Base-by-base conservation (phyloP, 2,888 invertebrate species). In the Lutraria lutraria region DNA sequence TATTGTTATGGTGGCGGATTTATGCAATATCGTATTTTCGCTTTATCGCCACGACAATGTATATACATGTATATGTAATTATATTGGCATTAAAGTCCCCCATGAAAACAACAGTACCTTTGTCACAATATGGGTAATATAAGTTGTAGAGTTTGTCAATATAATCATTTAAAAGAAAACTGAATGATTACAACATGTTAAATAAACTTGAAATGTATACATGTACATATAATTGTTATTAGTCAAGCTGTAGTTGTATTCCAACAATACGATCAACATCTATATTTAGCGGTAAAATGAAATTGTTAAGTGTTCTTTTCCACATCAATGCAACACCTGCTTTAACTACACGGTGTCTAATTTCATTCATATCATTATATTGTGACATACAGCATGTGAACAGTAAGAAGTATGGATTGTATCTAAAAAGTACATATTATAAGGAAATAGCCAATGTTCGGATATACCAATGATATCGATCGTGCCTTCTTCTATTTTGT, bases 101-200 rank as follows among this genome's bases (percentile, higher is more conserved):
- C 72, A 84, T 72, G 25, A 84, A 84, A 21, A 84, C 25, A 29
- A 63, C 21, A 2, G 53, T 29, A 52, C 84, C 72, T 6, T 68
- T 3, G 25, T 34, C 84, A 16, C 16, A 4, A 72, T 84, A 84
- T n/a, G 16, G 12, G 25, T 25, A 43, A 16, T 25, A 72, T 21
- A 84, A 2, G 29, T 84, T 29, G 72, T 84, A 84, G 53, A 84
- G 72, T 84, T 84, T 84, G 8, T 76, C 54, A 25, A 84, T 76
- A 72, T 84, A 84, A 3, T 63, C 31, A 3, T 4, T 63, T 63
- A 10, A 83, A 21, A 83, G 8, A 29, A 16, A 21, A n/a, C 16
- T 0, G 63, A 54, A 6, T 60, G 34, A 10, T 83, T 63, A 16
- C 34, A 34, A 25, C 82, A 83, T 6, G 82, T 60, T 10, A 83